Evolutionary conservation across 2,888 invertebrate species (phyloP).

Genomic region (Polydrusus cervinus): DNA sequence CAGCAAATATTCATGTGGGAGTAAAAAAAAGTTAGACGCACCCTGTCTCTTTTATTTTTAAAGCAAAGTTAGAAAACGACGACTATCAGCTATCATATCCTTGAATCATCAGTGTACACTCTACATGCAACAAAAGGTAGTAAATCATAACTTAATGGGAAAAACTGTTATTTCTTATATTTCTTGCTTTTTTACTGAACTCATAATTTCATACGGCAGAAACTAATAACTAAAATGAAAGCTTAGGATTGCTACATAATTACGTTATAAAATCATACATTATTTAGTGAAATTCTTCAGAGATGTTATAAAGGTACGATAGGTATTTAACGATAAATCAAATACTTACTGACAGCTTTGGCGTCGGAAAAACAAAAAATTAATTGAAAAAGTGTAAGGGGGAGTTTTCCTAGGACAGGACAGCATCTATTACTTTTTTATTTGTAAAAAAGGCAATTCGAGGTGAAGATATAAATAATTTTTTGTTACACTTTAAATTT

Average conservation of each 20-base stretch:
- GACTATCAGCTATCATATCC: too few species aligned
- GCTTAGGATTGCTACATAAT: constrained; percentile 19
- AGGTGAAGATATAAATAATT: too few species aligned
- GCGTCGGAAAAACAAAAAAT: constrained; percentile 10
- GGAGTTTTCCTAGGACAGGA: too few species aligned
- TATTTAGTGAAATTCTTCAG: constrained; percentile 20
- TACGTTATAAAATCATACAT: constrained; percentile 3
- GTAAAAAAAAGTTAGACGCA: too few species aligned
- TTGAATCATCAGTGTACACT: too few species aligned
- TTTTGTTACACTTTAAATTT: too few species aligned
- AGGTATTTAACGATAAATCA: constrained; percentile 15
- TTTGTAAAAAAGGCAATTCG: too few species aligned
- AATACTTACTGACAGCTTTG: constrained; percentile 10
- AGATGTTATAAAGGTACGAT: constrained; percentile 7
- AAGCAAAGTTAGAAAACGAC: too few species aligned
- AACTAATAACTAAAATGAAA: constrained; percentile 20
- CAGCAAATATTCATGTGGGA: too few species aligned
- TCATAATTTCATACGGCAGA: constrained; percentile 12
- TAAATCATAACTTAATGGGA: constrained; percentile 5
- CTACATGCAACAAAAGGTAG: neutral
- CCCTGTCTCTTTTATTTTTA: too few species aligned
- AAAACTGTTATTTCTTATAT: constrained; percentile 12
- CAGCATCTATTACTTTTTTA: too few species aligned
- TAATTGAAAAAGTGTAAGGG: neutral
- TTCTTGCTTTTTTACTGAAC: constrained; percentile 7